Evolutionary conservation across 2,797 vertebrate genomes (phyloP).

Genomic region (Rhinoraja longicauda): DNA sequence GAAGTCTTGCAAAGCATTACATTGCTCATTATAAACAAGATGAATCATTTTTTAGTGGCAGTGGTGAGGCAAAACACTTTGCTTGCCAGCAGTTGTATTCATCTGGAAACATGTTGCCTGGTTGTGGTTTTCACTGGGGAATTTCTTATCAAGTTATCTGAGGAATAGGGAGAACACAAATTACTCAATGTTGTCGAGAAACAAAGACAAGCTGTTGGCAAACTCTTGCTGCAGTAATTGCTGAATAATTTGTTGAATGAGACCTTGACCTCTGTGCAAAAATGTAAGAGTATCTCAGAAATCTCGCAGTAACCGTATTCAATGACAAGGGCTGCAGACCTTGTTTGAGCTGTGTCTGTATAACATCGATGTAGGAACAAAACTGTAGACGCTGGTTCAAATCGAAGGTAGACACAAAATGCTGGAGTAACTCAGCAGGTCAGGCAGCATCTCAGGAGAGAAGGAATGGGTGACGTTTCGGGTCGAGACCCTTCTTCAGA

Average conservation of each 20-base stretch:
- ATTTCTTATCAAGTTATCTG: neutral
- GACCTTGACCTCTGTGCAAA: conserved; percentile 29
- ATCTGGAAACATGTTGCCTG: neutral
- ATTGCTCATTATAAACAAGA: neutral
- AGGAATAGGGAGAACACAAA: neutral
- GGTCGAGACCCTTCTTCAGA: too few relatives aligned
- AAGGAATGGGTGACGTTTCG: too few relatives aligned
- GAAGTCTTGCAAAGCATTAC: neutral
- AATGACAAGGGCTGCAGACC: conserved; percentile 19
- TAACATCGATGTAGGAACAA: too few relatives aligned
- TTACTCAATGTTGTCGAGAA: neutral
- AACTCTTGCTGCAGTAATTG: neutral
- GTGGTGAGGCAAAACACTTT: neutral
- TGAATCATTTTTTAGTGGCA: neutral
- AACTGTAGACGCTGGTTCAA: too few relatives aligned
- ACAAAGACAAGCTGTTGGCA: neutral
- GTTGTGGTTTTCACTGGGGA: neutral
- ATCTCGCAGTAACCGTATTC: neutral
- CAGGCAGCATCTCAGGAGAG: too few relatives aligned
- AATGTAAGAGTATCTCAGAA: neutral
- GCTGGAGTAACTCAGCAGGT: too few relatives aligned
- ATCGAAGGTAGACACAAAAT: too few relatives aligned
- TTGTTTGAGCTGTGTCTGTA: neutral
- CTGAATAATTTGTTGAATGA: neutral
- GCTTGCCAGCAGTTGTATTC: neutral